Conservation (phyloP, 2,113 vertebrate genomes). For the Brevimyrus niger region DNA sequence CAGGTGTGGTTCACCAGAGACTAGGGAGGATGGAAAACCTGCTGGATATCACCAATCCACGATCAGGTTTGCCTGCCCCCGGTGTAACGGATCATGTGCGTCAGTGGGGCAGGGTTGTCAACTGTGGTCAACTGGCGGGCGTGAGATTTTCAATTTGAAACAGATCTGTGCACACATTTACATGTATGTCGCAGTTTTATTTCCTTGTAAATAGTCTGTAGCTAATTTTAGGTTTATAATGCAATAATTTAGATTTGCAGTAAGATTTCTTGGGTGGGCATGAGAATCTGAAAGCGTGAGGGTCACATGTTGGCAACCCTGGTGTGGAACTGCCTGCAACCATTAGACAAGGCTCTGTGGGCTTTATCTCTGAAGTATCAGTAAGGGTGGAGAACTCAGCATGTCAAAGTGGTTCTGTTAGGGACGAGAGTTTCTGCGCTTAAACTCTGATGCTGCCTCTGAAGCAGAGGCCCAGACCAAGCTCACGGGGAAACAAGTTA, state of each 20-base stretch:
- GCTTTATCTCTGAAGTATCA: not conserved
- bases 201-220: too few relatives aligned
- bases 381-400: not conserved
- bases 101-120: not conserved
- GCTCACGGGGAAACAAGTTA: not conserved
- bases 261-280: too few relatives aligned
- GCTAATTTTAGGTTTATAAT: too few relatives aligned
- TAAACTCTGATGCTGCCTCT: not conserved
- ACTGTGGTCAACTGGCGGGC: not conserved
- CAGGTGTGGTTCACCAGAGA: not conserved
- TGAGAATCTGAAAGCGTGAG: too few relatives aligned
- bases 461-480: not conserved
- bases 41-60: not conserved
- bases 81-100: not conserved
- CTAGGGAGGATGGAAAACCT: not conserved
- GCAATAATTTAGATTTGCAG: too few relatives aligned
- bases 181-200: too few relatives aligned
- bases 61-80: not conserved
- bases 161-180: too few relatives aligned
- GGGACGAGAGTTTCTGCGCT: not conserved
- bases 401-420: not conserved
- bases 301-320: too few relatives aligned
- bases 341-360: not conserved
- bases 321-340: not conserved
- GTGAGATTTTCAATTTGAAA: too few relatives aligned